phyloP scores from a whole-genome alignment of 2,797 vertebrate species.

The Chelonia mydas region DNA sequence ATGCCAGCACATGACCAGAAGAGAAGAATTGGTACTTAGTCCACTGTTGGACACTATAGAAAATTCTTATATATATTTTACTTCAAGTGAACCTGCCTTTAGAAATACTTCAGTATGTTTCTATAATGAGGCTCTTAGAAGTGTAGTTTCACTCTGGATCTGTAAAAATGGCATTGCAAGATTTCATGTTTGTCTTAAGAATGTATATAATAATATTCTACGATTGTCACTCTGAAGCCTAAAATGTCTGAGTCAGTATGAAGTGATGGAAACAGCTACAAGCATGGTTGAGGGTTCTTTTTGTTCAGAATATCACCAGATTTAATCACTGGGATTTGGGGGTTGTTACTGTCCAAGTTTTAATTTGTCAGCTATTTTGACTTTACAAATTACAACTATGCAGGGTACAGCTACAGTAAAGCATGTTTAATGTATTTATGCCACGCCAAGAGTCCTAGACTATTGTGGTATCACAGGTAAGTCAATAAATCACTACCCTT shows the following conservation, averaged over 20 bases:
- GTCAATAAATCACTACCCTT: background rate
- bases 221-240: background rate
- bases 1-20: background rate
- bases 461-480: background rate
- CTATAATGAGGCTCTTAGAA: background rate
- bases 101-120: background rate
- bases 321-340: background rate
- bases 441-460: background rate
- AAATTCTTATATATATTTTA: background rate
- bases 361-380: background rate
- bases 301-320: background rate
- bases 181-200: background rate
- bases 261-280: background rate
- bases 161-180: background rate
- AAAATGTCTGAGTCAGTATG: background rate
- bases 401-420: background rate
- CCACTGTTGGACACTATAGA: background rate
- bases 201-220: background rate
- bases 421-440: background rate
- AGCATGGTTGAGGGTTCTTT: background rate
- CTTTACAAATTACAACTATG: background rate
- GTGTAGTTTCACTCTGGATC: background rate
- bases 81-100: background rate
- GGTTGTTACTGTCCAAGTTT: background rate
- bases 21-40: background rate